These are phyloP conservation scores for Bombus ignitus DNA, from an alignment of 1,140 invertebrate genomes.

Conservation along the genomic window DNA sequence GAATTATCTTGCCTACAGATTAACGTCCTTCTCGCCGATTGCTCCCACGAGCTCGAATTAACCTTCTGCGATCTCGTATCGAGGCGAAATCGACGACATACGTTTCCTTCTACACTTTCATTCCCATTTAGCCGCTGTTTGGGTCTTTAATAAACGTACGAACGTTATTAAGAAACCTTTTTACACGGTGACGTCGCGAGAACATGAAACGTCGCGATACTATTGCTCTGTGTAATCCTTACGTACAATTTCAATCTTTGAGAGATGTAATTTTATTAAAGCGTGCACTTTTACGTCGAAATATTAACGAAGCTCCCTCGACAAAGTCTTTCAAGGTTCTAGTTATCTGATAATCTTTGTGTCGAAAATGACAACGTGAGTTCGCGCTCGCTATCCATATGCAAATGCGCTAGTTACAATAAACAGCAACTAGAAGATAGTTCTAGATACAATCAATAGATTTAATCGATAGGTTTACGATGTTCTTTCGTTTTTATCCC, in stretches of 20 bases:
- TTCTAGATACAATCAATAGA: no score
- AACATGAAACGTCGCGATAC: neutral
- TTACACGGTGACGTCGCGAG: rapidly evolving
- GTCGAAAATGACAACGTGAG: no score
- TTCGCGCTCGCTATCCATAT: no score
- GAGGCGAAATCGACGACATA: neutral
- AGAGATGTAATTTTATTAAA: neutral
- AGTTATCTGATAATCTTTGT: neutral
- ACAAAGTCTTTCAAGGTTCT: no score
- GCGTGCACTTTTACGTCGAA: neutral
- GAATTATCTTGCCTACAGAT: conserved; percentile 1
- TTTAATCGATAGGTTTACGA: no score
- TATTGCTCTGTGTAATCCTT: neutral
- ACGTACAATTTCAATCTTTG: neutral
- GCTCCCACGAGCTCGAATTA: conserved; percentile 20
- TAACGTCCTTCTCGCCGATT: conserved; percentile 13
- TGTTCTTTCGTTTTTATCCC: no score
- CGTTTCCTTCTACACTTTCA: neutral
- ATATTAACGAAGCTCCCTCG: neutral
- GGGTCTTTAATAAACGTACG: neutral
- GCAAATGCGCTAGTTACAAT: no score
- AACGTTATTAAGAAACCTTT: neutral
- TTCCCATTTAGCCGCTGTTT: neutral
- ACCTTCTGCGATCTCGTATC: conserved; percentile 1
- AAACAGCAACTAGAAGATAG: no score